phyloP scores from a whole-genome alignment of 1,140 invertebrate genomes.

The Calephelis virginiensis region DNA sequence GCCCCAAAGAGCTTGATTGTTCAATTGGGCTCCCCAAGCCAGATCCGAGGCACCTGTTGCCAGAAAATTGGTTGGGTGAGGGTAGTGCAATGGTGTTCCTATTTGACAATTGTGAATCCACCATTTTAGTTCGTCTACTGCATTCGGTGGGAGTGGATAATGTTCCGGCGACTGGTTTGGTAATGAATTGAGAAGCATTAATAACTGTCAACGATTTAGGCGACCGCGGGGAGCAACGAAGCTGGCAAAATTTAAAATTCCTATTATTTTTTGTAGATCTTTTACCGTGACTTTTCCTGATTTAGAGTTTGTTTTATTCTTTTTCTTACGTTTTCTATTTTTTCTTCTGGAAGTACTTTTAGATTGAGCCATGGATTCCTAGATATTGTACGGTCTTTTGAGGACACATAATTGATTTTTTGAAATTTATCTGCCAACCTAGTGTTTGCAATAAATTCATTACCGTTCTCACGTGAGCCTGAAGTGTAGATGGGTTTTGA shows the following conservation, averaged over 20 bases:
- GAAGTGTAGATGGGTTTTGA: conserved; percentile 21
- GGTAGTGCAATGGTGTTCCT: conserved; percentile 16
- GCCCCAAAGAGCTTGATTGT: conserved; percentile 30
- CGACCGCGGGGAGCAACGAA: conserved; percentile 76
- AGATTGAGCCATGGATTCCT: conserved; percentile 32
- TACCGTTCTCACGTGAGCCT: conserved; percentile 21
- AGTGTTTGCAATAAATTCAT: conserved; percentile 21
- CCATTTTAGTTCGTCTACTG: conserved; percentile 19
- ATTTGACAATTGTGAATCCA: conserved; percentile 28
- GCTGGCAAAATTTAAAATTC: conserved; percentile 70
- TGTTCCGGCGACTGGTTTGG: neutral
- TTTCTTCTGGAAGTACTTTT: conserved; percentile 23
- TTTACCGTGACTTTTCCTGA: conserved; percentile 23
- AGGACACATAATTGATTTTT: conserved; percentile 28
- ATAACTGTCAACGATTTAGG: conserved; percentile 24
- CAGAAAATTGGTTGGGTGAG: conserved; percentile 31
- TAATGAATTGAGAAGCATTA: conserved; percentile 15
- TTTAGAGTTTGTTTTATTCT: neutral
- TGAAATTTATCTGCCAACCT: conserved; percentile 33
- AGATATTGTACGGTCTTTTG: conserved; percentile 35
- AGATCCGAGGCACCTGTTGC: conserved; percentile 45
- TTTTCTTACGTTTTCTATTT: conserved; percentile 12
- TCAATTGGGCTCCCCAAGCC: conserved; percentile 45
- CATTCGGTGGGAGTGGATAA: neutral
- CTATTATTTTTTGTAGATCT: conserved; percentile 39